A percentile compares a stretch with the other conserved stretches of the same genome.
phyloP scores from a whole-genome alignment of 1,140 invertebrate species.

The Radopholus similis region DNA sequence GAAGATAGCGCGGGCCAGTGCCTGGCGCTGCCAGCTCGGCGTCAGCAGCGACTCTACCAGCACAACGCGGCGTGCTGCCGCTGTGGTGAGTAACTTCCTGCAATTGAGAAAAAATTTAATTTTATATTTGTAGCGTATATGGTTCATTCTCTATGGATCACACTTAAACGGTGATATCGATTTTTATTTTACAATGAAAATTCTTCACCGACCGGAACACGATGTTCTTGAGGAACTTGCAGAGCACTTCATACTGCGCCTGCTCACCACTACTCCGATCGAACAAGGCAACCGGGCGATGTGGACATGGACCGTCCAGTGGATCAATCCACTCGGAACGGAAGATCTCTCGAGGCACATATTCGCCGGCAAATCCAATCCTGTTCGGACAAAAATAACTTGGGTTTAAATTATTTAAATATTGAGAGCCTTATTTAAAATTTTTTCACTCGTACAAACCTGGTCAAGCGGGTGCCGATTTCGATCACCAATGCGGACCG shows the following conservation, averaged over 20 bases:
- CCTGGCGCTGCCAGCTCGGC: constrained; percentile 26
- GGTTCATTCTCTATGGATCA: background rate
- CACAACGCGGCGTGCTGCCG: constrained; percentile 24
- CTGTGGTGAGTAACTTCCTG: constrained; percentile 30
- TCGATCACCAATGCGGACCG: constrained; percentile 29
- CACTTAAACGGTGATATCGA: too few species aligned
- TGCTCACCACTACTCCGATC: constrained; percentile 10
- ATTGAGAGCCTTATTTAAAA: constrained; percentile 3
- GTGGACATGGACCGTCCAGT: constrained; percentile 5
- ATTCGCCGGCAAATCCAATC: constrained; percentile 36
- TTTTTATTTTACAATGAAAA: too few species aligned
- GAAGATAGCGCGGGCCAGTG: constrained; percentile 29
- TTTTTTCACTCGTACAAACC: constrained; percentile 11
- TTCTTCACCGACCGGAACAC: constrained; percentile 27
- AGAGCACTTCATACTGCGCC: constrained; percentile 28
- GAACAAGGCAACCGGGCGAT: background rate
- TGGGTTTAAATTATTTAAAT: constrained; percentile 14
- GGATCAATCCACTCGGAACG: constrained; percentile 26
- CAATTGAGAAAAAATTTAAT: background rate
- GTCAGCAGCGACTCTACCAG: constrained; percentile 37
- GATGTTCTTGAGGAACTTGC: constrained; percentile 28
- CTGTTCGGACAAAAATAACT: constrained; percentile 17
- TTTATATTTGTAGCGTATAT: background rate
- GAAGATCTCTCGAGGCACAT: constrained; percentile 28
- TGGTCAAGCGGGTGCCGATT: constrained; percentile 39